Percentiles rank a stretch among this genome's conserved stretches.
phyloP scores from a whole-genome alignment of 2,888 invertebrate species.

The Nysson spinosus region DNA sequence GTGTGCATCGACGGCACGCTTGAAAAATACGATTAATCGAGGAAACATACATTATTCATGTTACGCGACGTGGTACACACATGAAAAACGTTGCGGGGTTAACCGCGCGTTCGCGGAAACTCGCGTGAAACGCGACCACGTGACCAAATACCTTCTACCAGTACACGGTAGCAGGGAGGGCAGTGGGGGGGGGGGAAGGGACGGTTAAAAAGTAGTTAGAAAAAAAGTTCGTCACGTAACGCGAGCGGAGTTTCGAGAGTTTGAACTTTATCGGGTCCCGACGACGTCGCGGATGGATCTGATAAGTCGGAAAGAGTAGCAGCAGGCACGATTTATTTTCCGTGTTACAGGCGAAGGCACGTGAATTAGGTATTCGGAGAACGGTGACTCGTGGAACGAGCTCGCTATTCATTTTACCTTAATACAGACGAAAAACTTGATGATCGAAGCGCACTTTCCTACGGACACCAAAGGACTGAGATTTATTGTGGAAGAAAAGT shows the following conservation, averaged over 20 bases:
- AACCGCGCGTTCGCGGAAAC: not conserved
- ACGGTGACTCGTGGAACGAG: conserved; percentile 36
- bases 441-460: conserved; percentile 9
- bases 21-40: conserved; percentile 22
- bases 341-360: conserved; percentile 8
- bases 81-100: conserved; percentile 10
- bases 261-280: conserved; percentile 23
- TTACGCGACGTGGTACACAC: not conserved
- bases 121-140: not conserved
- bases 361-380: conserved; percentile 37
- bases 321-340: conserved; percentile 37
- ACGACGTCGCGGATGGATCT: conserved; percentile 28
- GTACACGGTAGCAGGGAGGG: not conserved
- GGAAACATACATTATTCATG: conserved; percentile 20
- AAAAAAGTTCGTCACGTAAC: conserved; percentile 7
- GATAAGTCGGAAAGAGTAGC: conserved; percentile 38
- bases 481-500: conserved; percentile 35
- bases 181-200: not conserved
- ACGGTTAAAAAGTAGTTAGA: too few relatives aligned
- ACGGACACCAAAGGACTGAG: conserved; percentile 1
- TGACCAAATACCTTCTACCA: too few relatives aligned
- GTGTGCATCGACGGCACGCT: not conserved
- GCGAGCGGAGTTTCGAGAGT: conserved; percentile 28
- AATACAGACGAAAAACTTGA: conserved; percentile 15
- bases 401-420: conserved; percentile 18